Percentiles rank a stretch among this genome's conserved stretches.
These are phyloP conservation scores for Glandiceps talaboti DNA, from an alignment of 53 echinoderm and acorn worm genomes.

Conservation along the genomic window DNA sequence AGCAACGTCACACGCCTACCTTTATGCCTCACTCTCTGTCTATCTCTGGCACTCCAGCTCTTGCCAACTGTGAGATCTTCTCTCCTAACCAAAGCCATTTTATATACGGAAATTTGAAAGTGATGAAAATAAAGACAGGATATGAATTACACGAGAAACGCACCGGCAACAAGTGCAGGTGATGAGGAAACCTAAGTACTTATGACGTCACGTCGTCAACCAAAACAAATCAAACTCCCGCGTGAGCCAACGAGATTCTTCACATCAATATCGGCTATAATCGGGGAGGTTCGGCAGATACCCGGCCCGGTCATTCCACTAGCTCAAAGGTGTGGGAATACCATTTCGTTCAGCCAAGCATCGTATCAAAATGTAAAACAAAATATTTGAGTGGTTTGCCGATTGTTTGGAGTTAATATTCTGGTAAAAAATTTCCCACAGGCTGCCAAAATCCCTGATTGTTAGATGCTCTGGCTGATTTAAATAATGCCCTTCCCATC, in stretches of 20 bases:
- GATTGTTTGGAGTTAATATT: too few relatives aligned
- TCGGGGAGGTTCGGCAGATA: too few relatives aligned
- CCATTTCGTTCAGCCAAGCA: too few relatives aligned
- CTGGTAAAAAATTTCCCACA: too few relatives aligned
- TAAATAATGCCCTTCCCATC: too few relatives aligned
- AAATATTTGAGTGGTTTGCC: too few relatives aligned
- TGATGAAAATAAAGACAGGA: background rate
- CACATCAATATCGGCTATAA: too few relatives aligned
- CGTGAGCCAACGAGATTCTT: background rate
- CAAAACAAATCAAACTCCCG: background rate
- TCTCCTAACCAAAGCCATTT: conserved; percentile 23
- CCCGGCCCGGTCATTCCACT: too few relatives aligned
- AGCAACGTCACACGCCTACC: conserved; percentile 31
- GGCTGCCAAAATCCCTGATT: too few relatives aligned
- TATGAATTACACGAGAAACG: background rate
- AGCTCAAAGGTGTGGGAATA: too few relatives aligned
- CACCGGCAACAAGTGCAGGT: background rate
- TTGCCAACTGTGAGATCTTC: conserved; percentile 1
- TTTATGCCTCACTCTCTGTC: conserved; percentile 40
- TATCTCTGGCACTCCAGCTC: conserved; percentile 50
- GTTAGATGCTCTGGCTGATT: too few relatives aligned
- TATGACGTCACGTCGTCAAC: background rate
- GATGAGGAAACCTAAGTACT: background rate
- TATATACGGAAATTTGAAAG: background rate
- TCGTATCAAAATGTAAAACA: too few relatives aligned